Evolutionary conservation across 1,140 invertebrate genomes (phyloP).

Genomic region (Danaus plexippus): DNA sequence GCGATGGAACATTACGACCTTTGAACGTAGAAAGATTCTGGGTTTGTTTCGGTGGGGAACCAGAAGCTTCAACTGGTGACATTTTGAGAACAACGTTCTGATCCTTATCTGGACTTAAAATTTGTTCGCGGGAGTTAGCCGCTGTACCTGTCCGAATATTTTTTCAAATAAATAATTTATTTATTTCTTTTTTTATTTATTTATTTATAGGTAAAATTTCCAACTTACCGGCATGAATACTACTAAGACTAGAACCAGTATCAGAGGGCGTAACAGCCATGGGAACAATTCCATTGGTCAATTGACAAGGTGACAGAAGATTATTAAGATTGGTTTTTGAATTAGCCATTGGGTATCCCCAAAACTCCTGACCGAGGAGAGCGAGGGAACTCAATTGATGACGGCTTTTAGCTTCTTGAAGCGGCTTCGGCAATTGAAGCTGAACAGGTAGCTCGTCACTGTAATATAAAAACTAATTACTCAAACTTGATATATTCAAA

Average conservation of each 20-base stretch:
- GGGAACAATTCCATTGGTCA: conserved; percentile 55
- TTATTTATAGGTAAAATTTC: too few species aligned
- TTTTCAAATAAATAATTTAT: conserved; percentile 2
- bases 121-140: conserved; percentile 49
- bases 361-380: conserved; percentile 93
- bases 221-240: conserved; percentile 74
- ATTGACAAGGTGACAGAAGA: conserved; percentile 50
- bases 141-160: conserved; percentile 40
- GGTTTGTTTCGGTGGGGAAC: conserved; percentile 58
- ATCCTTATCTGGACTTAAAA: conserved; percentile 73
- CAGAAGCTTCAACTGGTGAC: conserved; percentile 74
- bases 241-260: conserved; percentile 76
- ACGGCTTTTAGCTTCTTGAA: conserved; percentile 88
- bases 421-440: conserved; percentile 85
- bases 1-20: conserved; percentile 68
- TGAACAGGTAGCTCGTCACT: conserved; percentile 95
- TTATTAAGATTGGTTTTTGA: conserved; percentile 71
- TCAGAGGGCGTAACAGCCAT: conserved; percentile 75
- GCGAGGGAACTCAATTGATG: conserved; percentile 92
- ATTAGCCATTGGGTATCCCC: conserved; percentile 88
- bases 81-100: conserved; percentile 84
- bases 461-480: conserved; percentile 26
- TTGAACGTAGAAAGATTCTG: conserved; percentile 76
- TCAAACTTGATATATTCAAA: too few species aligned
- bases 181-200: too few species aligned